Base-by-base conservation (phyloP, 2,113 vertebrate species). In the Phoxinus phoxinus region DNA sequence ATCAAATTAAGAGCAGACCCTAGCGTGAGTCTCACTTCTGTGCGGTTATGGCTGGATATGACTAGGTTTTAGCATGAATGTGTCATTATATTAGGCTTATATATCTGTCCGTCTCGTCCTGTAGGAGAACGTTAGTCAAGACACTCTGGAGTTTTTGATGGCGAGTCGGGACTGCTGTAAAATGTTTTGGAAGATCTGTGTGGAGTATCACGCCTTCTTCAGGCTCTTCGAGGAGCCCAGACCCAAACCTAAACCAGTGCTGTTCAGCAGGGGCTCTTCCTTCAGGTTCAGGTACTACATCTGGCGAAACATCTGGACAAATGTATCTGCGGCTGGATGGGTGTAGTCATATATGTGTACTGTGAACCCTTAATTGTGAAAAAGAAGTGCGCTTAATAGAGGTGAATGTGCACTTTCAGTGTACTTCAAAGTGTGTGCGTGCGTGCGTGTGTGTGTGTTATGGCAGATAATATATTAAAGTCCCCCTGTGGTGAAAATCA, bases 171-270 rank as follows among this genome's bases (percentile, higher is more conserved):
- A 99, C 91, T 97, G 97, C 90, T 99, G 98, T 93, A 99, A 99
- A 92, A 94, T 97, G 83, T 99, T 99, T 93, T 99, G 98, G 98
- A 99, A 99, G 94, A 98, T 98, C 92, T 98, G 97, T 86, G 97
- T 99, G 23, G 98, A 99, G 77, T 97, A 98, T 90, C 98, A 99
- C 86, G 98, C 98, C 91, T 99, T 99, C 93, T 99, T 99, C 93
- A 96, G 98, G 89, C 97, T 99, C 37, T 97, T 97, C 51, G 98
- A 99, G 92, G 97, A 99, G 87, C 98, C 98, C 17, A 98, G 98
- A 90, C 96, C 97, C 90, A 99, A 97, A 86, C 98, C 97, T 67
- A 99, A 98, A 89, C 96, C 97, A 0, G 96, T 99, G 88, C 95
- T 99, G 85, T 98, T 99, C 91, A 97, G 96, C 74, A 94, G 98